Evolutionary conservation across 2,888 invertebrate genomes (phyloP), one percentile per base, ranked within the genome.

Genomic region (Buathra laborator): DNA sequence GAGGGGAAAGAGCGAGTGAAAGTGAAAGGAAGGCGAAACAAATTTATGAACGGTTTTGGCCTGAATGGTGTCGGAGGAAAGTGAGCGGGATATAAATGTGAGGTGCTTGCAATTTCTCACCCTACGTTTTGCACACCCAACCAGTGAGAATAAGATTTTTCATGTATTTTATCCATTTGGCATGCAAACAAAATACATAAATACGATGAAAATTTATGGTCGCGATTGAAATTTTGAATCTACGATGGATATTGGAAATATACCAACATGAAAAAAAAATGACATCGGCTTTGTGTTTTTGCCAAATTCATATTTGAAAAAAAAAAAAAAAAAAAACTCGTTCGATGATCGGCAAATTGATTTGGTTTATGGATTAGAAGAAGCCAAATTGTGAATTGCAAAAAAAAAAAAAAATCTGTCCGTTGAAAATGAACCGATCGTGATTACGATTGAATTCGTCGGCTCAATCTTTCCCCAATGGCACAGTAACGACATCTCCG

Each of bases 371-470:
- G 9, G 14, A 12, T 48, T 12, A n/a, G 7, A 62, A 32, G 6
- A 5, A 59, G 7, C n/a, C 32, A 32, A 62, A n/a, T 14, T 62
- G 6, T 32, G 29, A 62, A 29, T 32, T 29, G 7, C 16, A 12
- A 14, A 32, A 43, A 66, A 79, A 43, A 66, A 79, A 72, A 51
- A 68, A 78, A 81, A 77, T 79, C 72, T 29, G 82, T 81, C 24
- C 59, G n/a, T 29, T 24, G 16, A 51, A 79, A 29, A 32, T 51
- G 77, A 80, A 78, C 75, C 67, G 80, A 86, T 81, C 44, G 64
- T 51, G 74, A 87, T 87, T 84, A 84, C 84, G 64, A 80, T 51
- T 24, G 70, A 74, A 83, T 86, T 64, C 67, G 46, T 68, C 66
- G 83, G 70, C 81, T 59, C 77, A 51, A 67, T 56, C 72, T 56